These are phyloP conservation scores for Notarius lentiginosus DNA, from an alignment of 2,113 vertebrate species.

Conservation along the genomic window DNA sequence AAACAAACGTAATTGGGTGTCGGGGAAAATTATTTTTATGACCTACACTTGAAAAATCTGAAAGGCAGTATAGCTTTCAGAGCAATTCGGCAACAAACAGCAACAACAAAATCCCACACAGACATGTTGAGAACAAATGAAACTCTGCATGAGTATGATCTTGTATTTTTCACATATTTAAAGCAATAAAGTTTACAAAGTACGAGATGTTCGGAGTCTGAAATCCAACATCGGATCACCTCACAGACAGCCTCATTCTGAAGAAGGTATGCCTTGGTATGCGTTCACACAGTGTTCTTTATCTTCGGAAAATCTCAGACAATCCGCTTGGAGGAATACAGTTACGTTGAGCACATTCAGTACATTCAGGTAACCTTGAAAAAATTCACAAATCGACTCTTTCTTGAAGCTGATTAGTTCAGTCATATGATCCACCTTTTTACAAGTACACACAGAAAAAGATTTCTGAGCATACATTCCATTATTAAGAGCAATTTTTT, in stretches of 20 bases:
- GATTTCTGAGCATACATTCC: neutral
- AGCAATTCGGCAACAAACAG: neutral
- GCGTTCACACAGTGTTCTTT: neutral
- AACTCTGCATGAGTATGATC: neutral
- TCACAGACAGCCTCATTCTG: neutral
- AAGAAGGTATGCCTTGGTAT: neutral
- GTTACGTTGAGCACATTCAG: neutral
- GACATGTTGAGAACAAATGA: neutral
- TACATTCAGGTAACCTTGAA: too few relatives aligned
- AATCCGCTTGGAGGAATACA: neutral
- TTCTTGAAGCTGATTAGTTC: neutral
- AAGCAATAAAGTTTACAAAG: neutral
- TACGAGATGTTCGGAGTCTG: neutral
- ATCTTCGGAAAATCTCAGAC: neutral
- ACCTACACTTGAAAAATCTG: too few relatives aligned
- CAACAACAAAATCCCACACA: neutral
- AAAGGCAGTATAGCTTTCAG: too few relatives aligned
- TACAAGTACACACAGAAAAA: neutral
- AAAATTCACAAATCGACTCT: neutral
- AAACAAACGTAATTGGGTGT: too few relatives aligned
- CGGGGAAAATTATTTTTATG: too few relatives aligned
- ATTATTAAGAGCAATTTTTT: slow-evolving; percentile 2
- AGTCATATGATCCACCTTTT: slow-evolving; percentile 14
- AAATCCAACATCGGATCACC: neutral
- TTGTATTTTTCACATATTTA: neutral